A percentile compares a stretch with the other conserved stretches of the same genome.
Conservation (phyloP, 2,797 vertebrate species). For the Petrocephalus sullivani region DNA sequence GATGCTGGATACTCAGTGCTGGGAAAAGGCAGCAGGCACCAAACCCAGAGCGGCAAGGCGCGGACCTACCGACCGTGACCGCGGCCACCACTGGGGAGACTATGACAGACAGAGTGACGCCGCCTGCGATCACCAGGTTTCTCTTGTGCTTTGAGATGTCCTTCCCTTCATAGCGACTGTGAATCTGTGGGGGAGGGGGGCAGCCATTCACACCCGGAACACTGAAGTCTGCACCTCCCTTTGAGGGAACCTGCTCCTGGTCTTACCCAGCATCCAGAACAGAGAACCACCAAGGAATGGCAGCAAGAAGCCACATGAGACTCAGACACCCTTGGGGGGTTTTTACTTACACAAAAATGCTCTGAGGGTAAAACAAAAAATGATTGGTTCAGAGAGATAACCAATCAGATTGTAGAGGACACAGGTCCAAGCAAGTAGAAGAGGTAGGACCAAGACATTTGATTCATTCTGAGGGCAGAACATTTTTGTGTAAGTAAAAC, state of each 20-base stretch:
- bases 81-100: slow-evolving; percentile 96
- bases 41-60: background rate
- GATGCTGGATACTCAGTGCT: background rate
- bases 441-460: too few species aligned
- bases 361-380: too few species aligned
- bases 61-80: slow-evolving; percentile 89
- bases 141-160: slow-evolving; percentile 94
- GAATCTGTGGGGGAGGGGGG: slow-evolving; percentile 71
- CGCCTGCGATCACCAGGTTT: slow-evolving; percentile 94
- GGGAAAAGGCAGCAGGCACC: background rate
- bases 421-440: too few species aligned
- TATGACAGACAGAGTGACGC: slow-evolving; percentile 91
- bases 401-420: too few species aligned
- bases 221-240: background rate
- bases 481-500: too few species aligned
- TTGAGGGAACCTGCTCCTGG: background rate
- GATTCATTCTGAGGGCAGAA: too few species aligned
- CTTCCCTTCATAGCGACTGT: slow-evolving; percentile 96
- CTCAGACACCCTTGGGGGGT: background rate
- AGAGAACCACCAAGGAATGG: background rate
- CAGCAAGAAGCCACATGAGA: background rate
- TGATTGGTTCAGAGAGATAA: too few species aligned
- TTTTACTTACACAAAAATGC: too few species aligned
- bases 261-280: background rate
- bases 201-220: background rate